Evolutionary conservation across 1,140 invertebrate species (phyloP).

Genomic region (Papilio helenus): DNA sequence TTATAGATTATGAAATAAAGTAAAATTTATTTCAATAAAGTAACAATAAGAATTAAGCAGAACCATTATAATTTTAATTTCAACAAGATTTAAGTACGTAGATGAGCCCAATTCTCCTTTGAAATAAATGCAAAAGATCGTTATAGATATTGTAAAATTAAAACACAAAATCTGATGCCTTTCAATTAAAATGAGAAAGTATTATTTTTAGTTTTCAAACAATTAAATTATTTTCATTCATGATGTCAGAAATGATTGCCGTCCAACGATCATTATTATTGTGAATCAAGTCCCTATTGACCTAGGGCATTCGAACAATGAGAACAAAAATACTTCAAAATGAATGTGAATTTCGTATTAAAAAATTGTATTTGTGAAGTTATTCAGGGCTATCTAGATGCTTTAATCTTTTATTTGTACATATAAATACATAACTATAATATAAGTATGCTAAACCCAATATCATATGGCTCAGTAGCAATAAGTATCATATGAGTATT

Average conservation of each 20-base stretch:
- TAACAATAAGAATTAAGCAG: background rate
- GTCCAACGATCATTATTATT: background rate
- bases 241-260: background rate
- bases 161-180: background rate
- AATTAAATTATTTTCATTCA: background rate
- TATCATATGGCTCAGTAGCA: background rate
- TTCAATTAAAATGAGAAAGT: background rate
- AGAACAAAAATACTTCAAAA: background rate
- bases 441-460: background rate
- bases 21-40: background rate
- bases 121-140: background rate
- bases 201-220: background rate
- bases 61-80: background rate
- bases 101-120: background rate
- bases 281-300: background rate
- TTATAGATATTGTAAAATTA: background rate
- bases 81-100: background rate
- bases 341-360: background rate
- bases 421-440: background rate
- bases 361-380: background rate
- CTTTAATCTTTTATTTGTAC: constrained; percentile 7
- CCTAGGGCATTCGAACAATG: background rate
- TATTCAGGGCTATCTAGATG: constrained; percentile 16
- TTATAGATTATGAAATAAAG: constrained; percentile 41
- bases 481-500: constrained; percentile 2